phyloP scores from a whole-genome alignment of 1,140 invertebrate species.

The Aphidius ervi region DNA sequence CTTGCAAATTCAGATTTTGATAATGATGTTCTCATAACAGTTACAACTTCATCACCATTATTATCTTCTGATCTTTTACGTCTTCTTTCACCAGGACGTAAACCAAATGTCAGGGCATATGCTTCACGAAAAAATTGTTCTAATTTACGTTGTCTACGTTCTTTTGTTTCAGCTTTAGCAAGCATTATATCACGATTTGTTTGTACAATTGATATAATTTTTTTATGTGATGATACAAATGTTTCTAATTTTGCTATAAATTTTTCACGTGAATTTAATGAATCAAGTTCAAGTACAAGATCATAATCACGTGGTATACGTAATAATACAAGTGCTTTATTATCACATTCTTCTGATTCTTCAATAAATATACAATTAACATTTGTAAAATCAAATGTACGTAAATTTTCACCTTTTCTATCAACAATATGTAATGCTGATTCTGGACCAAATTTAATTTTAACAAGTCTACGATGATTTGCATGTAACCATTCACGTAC shows the following conservation, averaged over 20 bases:
- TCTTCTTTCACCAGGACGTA: constrained; percentile 68
- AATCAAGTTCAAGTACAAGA: constrained; percentile 90
- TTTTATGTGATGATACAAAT: constrained; percentile 79
- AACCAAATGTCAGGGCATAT: constrained; percentile 89
- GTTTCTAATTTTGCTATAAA: constrained; percentile 88
- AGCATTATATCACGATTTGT: constrained; percentile 80
- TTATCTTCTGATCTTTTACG: constrained; percentile 66
- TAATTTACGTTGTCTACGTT: constrained; percentile 86
- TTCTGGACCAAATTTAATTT: constrained; percentile 83
- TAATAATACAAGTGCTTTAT: constrained; percentile 79
- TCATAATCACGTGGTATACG: constrained; percentile 91
- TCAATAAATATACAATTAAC: constrained; percentile 76
- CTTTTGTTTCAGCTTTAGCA: constrained; percentile 91
- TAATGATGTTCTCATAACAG: constrained; percentile 89
- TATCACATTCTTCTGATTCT: constrained; percentile 71
- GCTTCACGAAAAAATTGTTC: constrained; percentile 99
- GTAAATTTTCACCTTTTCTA: constrained; percentile 82
- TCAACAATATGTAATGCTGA: constrained; percentile 80
- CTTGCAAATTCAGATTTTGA: constrained; percentile 96
- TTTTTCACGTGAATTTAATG: constrained; percentile 72
- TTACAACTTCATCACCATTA: constrained; percentile 79
- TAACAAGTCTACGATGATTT: constrained; percentile 85
- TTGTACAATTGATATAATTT: constrained; percentile 63
- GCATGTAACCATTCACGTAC: constrained; percentile 94
- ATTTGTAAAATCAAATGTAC: constrained; percentile 73